Conservation (phyloP, 2,888 invertebrate species). For the Pheosia gnoma region DNA sequence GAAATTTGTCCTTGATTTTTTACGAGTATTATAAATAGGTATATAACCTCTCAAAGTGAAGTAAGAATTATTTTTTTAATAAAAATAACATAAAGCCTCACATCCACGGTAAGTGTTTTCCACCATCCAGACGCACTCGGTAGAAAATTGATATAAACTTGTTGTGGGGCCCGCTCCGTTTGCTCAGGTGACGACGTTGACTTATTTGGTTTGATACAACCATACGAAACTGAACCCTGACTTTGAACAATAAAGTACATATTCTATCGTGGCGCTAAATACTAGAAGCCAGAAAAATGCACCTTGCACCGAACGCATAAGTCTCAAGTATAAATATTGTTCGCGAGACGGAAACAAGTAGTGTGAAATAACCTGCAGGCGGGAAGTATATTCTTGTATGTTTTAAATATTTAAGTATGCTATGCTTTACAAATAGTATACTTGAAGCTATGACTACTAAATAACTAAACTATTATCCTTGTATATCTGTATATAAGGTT, state of each 20-base stretch:
- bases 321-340: conserved; percentile 71
- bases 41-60: conserved; percentile 16
- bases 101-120: conserved; percentile 70
- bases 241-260: conserved; percentile 36
- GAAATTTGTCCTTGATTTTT: no score
- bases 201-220: conserved; percentile 58
- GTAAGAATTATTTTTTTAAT: conserved; percentile 44
- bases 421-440: conserved; percentile 43
- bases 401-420: conserved; percentile 61
- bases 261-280: conserved; percentile 37
- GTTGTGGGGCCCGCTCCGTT: conserved; percentile 71
- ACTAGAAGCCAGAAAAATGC: conserved; percentile 70
- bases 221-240: conserved; percentile 48
- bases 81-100: conserved; percentile 58
- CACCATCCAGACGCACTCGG: conserved; percentile 76
- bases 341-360: conserved; percentile 63
- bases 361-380: conserved; percentile 59
- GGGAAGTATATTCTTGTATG: conserved; percentile 48
- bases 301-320: conserved; percentile 55
- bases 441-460: conserved; percentile 23
- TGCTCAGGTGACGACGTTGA: conserved; percentile 73
- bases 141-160: conserved; percentile 82
- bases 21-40: no score
- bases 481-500: no score
- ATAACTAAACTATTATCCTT: conserved; percentile 7